Evolutionary conservation across 2,888 invertebrate genomes (phyloP), one percentile per base, ranked within the genome.

Genomic region (Arge pagana): DNA sequence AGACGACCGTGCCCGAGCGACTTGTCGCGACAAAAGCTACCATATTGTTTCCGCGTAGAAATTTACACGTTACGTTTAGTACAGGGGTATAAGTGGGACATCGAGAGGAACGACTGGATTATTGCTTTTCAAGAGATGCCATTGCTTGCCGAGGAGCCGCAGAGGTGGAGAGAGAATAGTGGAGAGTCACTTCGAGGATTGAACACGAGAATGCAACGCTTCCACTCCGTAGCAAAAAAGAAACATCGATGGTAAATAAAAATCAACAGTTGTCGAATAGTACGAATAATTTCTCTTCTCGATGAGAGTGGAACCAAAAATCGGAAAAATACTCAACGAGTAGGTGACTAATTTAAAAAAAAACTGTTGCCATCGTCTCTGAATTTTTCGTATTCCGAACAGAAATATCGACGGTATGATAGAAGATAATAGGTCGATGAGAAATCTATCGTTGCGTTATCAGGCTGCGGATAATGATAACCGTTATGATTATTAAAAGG

Each of bases 1-100:
- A n/a, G n/a, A n/a, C 15, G 11, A 30, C 42, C 10, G 10, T 7
- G 13, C 30, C n/a, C 28, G 19, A 42, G 31, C 18, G 28, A 26
- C n/a, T 30, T 7, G 42, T 31, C 31, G 42, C 19, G 31, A 31
- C 31, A 31, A 42, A 11, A 42, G 30, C 19, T 31, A 16, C 42
- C 42, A 42, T 42, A 30, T 31, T 42, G 42, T 42, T 42, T 42
- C 42, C 42, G 30, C 42, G 42, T 30, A 42, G 42, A 42, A 42
- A 42, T 42, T 30, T 28, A 31, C 19, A 19, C 31, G 42, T 30
- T 19, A 31, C 21, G 30, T 28, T 28, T 19, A 42, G 33, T 19
- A 31, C 21, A 33, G 23, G 5, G 45, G 13, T 10, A 23, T 11
- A 15, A 23, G 24, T 10, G 40, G 21, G 15, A 16, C n/a, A 30